Conservation (phyloP, 1,140 invertebrate genomes). For the Eurosta solidaginis region DNA sequence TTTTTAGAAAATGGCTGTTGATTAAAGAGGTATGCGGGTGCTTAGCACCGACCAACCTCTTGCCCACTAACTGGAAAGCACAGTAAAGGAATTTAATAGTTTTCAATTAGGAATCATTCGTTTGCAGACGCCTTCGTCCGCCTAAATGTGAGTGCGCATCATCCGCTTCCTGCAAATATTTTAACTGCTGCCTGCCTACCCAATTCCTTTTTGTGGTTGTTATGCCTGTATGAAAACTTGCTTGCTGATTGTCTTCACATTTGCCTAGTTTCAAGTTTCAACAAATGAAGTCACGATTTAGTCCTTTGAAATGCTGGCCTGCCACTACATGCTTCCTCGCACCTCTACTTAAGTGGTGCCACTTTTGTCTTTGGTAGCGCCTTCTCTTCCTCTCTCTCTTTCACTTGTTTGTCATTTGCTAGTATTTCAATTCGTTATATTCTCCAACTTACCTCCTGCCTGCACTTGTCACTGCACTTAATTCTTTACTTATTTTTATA, state of each 20-base stretch:
- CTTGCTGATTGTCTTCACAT: background rate
- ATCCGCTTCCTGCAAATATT: conserved; percentile 10
- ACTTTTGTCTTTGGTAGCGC: background rate
- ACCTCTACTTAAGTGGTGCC: background rate
- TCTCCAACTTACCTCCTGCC: background rate
- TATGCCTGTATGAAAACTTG: background rate
- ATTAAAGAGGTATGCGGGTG: no score
- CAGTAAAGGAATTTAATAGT: conserved; percentile 57
- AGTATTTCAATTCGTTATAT: conserved; percentile 26
- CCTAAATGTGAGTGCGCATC: no score
- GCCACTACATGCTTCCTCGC: background rate
- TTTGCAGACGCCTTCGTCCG: conserved; percentile 50
- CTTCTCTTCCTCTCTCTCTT: background rate
- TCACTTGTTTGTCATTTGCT: background rate
- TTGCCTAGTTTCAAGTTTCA: conserved; percentile 28
- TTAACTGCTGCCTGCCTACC: background rate
- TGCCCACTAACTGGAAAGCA: conserved; percentile 31
- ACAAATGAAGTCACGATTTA: conserved; percentile 33
- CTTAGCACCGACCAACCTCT: no score
- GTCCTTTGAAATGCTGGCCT: background rate
- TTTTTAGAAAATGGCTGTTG: background rate
- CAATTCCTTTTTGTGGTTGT: background rate
- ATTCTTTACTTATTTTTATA: conserved; percentile 4
- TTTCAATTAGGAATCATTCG: conserved; percentile 59
- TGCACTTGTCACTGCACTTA: background rate